Evolutionary conservation across 2,113 vertebrate genomes (phyloP), one percentile per base, ranked within the genome.

Genomic region (Collichthys lucidus): DNA sequence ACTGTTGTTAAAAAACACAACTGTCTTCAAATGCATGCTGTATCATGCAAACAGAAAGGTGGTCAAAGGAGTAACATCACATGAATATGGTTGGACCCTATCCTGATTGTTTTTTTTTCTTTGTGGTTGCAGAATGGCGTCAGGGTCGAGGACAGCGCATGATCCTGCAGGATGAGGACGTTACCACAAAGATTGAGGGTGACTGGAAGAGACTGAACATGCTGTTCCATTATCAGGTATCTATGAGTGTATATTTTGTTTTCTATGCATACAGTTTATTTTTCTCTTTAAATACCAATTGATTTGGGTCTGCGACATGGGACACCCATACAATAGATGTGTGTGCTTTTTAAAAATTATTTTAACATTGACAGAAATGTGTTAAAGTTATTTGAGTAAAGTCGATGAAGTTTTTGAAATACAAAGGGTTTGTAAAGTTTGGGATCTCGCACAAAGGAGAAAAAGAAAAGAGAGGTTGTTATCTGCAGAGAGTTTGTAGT

Each of bases 141-240:
- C 98, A 99, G 87, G 97, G 97, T 74, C 95, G 97, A 71, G 97
- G 97, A 5, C 97, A 97, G 42, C 94, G 98, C 0, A 97, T 96
- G 42, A 97, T 99, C 79, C 94, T 99, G 57, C 97, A 98, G 74
- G 98, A 99, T 1, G 98, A 99, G 80, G 98, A 99, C 88, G 95
- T 98, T 89, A 98, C 98, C 91, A 99, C 98, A 49, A 99, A 99
- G 94, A 99, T 99, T 4, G 98, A 99, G 88, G 95, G 96, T 0
- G 98, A 99, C 83, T 99, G 98, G 98, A 99, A 99, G 92, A 94
- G 98, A 76, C 95, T 99, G 46, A 99, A 99, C 94, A 98, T 97
- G 3, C 90, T 96, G 76, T 86, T 79, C 46, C 95, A 96, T 80
- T 95, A 96, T 91, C 94, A 95, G 94, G 95, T 95, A 91, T 11